Base-by-base conservation (phyloP, 2,113 vertebrate genomes). In the Laticauda colubrina region DNA sequence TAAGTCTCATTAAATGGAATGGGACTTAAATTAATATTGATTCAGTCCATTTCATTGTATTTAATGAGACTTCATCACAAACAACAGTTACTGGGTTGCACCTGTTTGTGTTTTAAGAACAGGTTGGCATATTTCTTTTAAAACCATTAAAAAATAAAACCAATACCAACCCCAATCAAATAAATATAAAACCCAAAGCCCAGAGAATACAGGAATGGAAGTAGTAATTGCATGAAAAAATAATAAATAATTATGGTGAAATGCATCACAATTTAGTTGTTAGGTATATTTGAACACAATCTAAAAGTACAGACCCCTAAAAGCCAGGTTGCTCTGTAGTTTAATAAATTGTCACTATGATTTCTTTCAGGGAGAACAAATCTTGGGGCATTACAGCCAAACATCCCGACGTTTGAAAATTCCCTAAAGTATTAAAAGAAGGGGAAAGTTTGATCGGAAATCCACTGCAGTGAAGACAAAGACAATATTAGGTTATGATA, bases 341-440 rank as follows among this genome's bases (percentile, higher is more conserved):
- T 98, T 99, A 99, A 99, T 99, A 99, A 99, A 99, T 99, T 99
- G 98, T 99, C 99, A 99, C 99, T 99, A 99, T 99, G 98, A 98
- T 99, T 99, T 99, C 98, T 99, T 99, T 99, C 99, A 99, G 99
- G 99, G 99, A 99, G 99, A 99, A 99, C 99, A 99, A 99, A 99
- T 99, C 99, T 99, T 99, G 99, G 99, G 99, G 99, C 99, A 99
- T 99, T 99, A 99, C 99, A 99, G 99, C 99, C 98, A 99, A 98
- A 99, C 99, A 99, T 99, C 99, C 99, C 99, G 99, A 98, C 99
- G 99, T 99, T 99, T 99, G 99, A 99, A 99, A 99, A 99, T 99
- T 99, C 99, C 99, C 99, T 99, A 99, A 99, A 99, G 99, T 99
- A 99, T 99, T 98, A 99, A 99, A 98, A 99, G 99, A 99, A 99